Conservation (phyloP, 2,797 vertebrate species). For the Myotis planiceps region DNA sequence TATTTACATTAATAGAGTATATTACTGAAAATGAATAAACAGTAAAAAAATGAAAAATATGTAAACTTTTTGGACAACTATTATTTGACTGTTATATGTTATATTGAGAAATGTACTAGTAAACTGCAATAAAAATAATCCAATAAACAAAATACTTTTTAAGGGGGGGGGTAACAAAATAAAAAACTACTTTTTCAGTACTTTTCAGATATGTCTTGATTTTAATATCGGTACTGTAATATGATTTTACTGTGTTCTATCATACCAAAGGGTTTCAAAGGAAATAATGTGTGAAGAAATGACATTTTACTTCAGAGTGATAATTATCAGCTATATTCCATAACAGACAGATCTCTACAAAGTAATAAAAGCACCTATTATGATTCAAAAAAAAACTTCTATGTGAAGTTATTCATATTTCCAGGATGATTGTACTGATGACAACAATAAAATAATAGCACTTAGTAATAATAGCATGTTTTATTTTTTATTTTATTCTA, state of each 20-base stretch:
- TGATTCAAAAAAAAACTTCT: slow-evolving; percentile 53
- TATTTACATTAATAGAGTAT: not conserved
- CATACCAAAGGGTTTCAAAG: slow-evolving; percentile 61
- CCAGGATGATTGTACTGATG: slow-evolving; percentile 57
- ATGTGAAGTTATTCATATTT: slow-evolving; percentile 62
- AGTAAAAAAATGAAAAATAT: not conserved
- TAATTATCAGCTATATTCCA: slow-evolving; percentile 66
- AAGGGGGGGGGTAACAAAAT: not conserved
- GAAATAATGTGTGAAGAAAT: slow-evolving; percentile 55
- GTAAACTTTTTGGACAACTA: not conserved
- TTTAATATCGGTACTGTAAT: slow-evolving; percentile 50
- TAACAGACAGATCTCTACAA: slow-evolving; percentile 56
- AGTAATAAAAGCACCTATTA: slow-evolving; percentile 62
- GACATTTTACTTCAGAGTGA: slow-evolving; percentile 63
- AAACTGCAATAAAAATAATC: not conserved
- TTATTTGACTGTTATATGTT: not conserved
- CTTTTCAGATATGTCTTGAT: slow-evolving; percentile 40
- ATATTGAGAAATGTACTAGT: not conserved
- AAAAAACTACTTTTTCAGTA: slow-evolving; percentile 30
- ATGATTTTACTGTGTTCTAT: slow-evolving; percentile 55
- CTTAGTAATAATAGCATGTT: slow-evolving; percentile 50
- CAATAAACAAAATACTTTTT: not conserved
- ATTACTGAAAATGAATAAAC: not conserved
- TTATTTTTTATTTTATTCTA: slow-evolving; percentile 39
- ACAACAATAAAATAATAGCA: slow-evolving; percentile 63